Percentiles rank a stretch among this genome's conserved stretches.
Evolutionary conservation across 2,797 vertebrate species (phyloP).

Genomic region (Gymnoscopelus braueri): DNA sequence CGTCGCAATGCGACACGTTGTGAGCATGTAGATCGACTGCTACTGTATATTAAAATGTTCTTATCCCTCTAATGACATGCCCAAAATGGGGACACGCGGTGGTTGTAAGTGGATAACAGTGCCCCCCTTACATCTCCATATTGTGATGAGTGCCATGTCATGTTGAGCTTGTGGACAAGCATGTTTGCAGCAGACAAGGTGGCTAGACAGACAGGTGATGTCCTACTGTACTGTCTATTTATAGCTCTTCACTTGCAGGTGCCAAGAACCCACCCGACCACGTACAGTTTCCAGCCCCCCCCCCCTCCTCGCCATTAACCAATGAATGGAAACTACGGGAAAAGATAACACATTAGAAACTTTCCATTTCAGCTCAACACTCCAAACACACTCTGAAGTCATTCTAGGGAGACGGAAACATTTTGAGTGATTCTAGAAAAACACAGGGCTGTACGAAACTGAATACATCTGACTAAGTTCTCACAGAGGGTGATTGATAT

Average conservation of each 20-base stretch:
- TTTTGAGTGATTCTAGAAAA: slow-evolving; percentile 10
- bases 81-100: too few relatives aligned
- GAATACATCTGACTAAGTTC: slow-evolving; percentile 9
- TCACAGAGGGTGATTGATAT: slow-evolving; percentile 1
- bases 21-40: too few relatives aligned
- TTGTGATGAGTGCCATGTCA: too few relatives aligned
- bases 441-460: not conserved
- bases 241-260: slow-evolving; percentile 9
- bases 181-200: too few relatives aligned
- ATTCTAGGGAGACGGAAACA: not conserved
- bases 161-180: too few relatives aligned
- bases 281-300: not conserved
- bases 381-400: slow-evolving; percentile 5
- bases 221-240: not conserved
- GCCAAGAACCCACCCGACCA: not conserved
- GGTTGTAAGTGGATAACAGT: too few relatives aligned
- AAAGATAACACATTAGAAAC: slow-evolving; percentile 7
- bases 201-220: not conserved
- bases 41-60: too few relatives aligned
- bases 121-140: too few relatives aligned
- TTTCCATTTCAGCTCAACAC: slow-evolving; percentile 5
- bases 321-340: slow-evolving; percentile 9
- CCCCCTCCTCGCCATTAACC: slow-evolving; percentile 8
- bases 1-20: too few relatives aligned
- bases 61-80: too few relatives aligned